Percentiles rank a stretch among this genome's conserved stretches.
Conservation (phyloP, 2,888 invertebrate species). For the Argyra leucocephala region DNA sequence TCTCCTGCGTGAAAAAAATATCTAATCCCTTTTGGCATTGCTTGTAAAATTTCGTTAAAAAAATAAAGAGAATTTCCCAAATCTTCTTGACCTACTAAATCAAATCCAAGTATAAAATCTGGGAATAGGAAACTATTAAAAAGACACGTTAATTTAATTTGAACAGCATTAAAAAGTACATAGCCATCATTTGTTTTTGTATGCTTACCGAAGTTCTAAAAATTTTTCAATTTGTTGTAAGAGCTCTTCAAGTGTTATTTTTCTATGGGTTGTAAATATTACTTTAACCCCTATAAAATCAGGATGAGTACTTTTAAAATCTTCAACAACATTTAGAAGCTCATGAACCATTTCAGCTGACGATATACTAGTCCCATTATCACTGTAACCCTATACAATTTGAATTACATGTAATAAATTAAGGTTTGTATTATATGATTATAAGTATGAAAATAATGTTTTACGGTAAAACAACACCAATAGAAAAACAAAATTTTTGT, state of each 20-base stretch:
- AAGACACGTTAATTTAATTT: background rate
- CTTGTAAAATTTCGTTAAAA: conserved; percentile 29
- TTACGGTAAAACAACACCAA: no score
- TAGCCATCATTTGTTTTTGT: background rate
- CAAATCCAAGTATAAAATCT: conserved; percentile 53
- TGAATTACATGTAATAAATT: conserved; percentile 5
- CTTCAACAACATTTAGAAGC: conserved; percentile 38
- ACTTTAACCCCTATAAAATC: conserved; percentile 52
- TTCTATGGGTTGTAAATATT: conserved; percentile 44
- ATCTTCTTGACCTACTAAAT: conserved; percentile 60
- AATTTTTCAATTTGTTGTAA: conserved; percentile 28
- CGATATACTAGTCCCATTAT: conserved; percentile 47
- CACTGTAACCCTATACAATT: conserved; percentile 45
- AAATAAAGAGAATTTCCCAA: conserved; percentile 46
- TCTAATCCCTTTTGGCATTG: conserved; percentile 37
- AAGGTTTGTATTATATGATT: background rate
- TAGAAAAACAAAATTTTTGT: no score
- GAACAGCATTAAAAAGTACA: background rate
- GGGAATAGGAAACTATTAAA: conserved; percentile 38
- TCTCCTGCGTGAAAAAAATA: conserved; percentile 60
- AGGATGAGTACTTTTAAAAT: conserved; percentile 47
- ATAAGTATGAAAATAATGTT: background rate
- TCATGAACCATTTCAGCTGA: conserved; percentile 41
- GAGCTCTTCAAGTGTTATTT: conserved; percentile 16
- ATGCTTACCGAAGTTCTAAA: conserved; percentile 31